phyloP scores from a whole-genome alignment of 2,888 invertebrate species.

The Thecocarcelia acutangulata region DNA sequence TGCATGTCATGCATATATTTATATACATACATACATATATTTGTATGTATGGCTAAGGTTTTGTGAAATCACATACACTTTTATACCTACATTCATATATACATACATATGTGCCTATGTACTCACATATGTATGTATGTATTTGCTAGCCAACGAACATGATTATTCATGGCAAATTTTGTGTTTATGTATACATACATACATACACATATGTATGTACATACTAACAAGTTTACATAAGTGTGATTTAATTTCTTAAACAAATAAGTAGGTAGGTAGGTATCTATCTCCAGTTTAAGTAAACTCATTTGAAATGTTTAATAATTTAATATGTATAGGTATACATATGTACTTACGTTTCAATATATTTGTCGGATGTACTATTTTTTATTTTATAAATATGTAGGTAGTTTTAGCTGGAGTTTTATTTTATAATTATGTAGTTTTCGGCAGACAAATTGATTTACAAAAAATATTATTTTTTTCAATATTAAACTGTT shows the following conservation, averaged over 20 bases:
- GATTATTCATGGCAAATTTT: conserved; percentile 1
- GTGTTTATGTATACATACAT: neutral
- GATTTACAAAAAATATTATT: conserved; percentile 43
- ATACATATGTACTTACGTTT: neutral
- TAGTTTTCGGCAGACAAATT: conserved; percentile 14
- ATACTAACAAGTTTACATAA: conserved; percentile 31
- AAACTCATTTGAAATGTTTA: too few species aligned
- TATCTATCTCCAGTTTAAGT: too few species aligned
- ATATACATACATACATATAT: neutral
- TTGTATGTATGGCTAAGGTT: neutral
- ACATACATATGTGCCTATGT: neutral
- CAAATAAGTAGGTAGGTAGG: too few species aligned
- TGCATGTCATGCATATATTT: neutral
- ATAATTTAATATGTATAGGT: too few species aligned
- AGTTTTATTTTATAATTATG: conserved; percentile 24
- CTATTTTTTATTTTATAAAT: too few species aligned
- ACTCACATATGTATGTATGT: neutral
- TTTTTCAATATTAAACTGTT: neutral
- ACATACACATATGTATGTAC: neutral
- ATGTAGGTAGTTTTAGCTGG: conserved; percentile 45
- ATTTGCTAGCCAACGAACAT: neutral
- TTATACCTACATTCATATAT: neutral
- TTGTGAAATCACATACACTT: too few species aligned
- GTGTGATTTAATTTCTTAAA: conserved; percentile 11
- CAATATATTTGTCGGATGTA: too few species aligned